Base-by-base conservation (phyloP, 2,888 invertebrate genomes). In the Cataglyphis altisquamis region DNA sequence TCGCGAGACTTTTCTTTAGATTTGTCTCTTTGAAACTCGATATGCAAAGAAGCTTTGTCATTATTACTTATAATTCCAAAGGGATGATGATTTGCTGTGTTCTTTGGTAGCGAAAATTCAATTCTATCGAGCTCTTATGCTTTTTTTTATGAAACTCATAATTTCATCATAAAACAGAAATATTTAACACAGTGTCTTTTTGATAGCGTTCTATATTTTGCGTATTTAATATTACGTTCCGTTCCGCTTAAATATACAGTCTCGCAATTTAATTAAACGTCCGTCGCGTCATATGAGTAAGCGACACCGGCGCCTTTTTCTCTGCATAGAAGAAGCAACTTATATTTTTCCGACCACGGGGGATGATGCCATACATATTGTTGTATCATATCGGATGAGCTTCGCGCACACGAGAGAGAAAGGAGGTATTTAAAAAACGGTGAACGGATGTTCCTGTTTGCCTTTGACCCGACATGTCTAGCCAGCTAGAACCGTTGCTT, bases 381-480 rank as follows among this genome's bases (percentile, higher is more conserved):
- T 45, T 48, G 63, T 45, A 32, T 2, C 15, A 32, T 74, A 63
- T 63, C 60, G 74, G 1, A n/a, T 32, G 18, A 18, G 10, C 32
- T 36, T 45, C n/a, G 48, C 8, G 29, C 12, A 25, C n/a, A 15
- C 29, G 41, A 32, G 32, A 48, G 18, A 15, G 29, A 32, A 12
- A 52, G 48, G 9, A 12, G 18, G 12, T 60, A 74, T 84, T 68
- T 68, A 75, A 82, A 84, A 84, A 62, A 5, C n/a, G 60, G 41
- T 66, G 25, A 41, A 48, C 25, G 55, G 63, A n/a, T 52, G 48
- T 52, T 32, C 48, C 64, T 25, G 67, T 66, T 78, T 73, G 41
- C 68, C 68, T 85, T 84, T 85, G 85, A 83, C 85, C 68, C 66
- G 32, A 63, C 64, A 57, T 68, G 55, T 83, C 66, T 78, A 60